phyloP scores from a whole-genome alignment of 2,888 invertebrate species.

The Dryobota labecula region DNA sequence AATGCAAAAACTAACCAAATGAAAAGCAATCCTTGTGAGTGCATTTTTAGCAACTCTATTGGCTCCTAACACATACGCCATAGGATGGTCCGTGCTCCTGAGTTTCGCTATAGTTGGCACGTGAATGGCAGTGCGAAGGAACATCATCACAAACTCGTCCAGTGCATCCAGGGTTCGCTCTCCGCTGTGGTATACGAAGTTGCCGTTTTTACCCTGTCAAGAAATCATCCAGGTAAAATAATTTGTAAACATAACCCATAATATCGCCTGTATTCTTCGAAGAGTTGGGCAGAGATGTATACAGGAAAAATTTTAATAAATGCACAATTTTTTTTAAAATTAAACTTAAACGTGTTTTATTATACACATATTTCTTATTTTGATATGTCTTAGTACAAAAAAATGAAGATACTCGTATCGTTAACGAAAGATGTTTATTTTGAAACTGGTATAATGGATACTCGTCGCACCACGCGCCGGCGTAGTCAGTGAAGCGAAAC shows the following conservation, averaged over 20 bases:
- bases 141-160: slow-evolving; percentile 92
- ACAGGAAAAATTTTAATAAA: no score
- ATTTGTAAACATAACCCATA: background rate
- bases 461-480: no score
- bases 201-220: slow-evolving; percentile 86
- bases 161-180: slow-evolving; percentile 90
- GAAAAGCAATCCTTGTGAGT: slow-evolving; percentile 92
- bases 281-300: background rate
- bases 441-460: no score
- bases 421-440: no score
- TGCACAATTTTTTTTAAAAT: no score
- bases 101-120: slow-evolving; percentile 75
- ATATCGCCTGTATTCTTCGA: background rate
- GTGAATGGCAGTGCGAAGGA: slow-evolving; percentile 81
- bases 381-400: no score
- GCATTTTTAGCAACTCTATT: slow-evolving; percentile 90
- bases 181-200: slow-evolving; percentile 91
- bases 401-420: no score
- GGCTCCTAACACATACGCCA: slow-evolving; percentile 88
- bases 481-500: no score
- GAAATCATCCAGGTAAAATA: background rate
- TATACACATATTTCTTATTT: no score
- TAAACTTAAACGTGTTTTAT: no score
- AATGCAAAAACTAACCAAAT: slow-evolving; percentile 90
- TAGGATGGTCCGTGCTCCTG: slow-evolving; percentile 76